Base-by-base conservation (phyloP, 2,113 vertebrate species). In the Tragelaphus scriptus region DNA sequence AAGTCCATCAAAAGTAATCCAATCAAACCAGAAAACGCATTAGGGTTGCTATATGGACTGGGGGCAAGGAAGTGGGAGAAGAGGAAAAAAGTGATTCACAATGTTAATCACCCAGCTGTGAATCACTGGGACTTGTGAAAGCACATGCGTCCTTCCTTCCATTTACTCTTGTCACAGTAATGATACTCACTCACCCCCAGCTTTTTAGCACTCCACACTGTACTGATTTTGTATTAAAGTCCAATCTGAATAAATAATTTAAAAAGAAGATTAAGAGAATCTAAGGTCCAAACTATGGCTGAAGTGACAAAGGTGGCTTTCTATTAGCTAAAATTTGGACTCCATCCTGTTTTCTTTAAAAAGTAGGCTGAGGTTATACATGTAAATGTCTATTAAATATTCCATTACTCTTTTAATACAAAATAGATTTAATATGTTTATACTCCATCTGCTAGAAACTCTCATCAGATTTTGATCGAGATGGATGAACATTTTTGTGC, bases 341-440 rank as follows among this genome's bases (percentile, higher is more conserved):
- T 61, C 32, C 7, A n/a, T 47, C 25, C 16, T 1, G n/a, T 63
- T 86, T 71, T 40, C 26, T 91, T 88, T 94, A 63, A 92, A 97
- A 68, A 30, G 12, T 14, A 79, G 17, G 15, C 32, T 59, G 59
- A 84, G 36, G 65, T 75, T 58, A 58, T 26, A 44, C 26, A 40
- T 58, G 91, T 56, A 89, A 89, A 84, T 89, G 85, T 44, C 15
- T 40, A 89, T 91, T 92, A 96, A 82, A 88, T 90, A 77, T 55
- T 92, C n/a, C 15, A 28, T 59, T 85, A 77, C 25, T 85, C 25
- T 75, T 90, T 44, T 58, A 87, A 49, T 92, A 63, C 68, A 94
- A 89, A 85, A 90, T 53, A 56, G 68, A 75, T 94, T 82, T 55
- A 56, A 88, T 58, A 58, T 89, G 59, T 61, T 95, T 81, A 90